Conservation (phyloP, 2,797 vertebrate genomes). For the Anguilla pacifica region DNA sequence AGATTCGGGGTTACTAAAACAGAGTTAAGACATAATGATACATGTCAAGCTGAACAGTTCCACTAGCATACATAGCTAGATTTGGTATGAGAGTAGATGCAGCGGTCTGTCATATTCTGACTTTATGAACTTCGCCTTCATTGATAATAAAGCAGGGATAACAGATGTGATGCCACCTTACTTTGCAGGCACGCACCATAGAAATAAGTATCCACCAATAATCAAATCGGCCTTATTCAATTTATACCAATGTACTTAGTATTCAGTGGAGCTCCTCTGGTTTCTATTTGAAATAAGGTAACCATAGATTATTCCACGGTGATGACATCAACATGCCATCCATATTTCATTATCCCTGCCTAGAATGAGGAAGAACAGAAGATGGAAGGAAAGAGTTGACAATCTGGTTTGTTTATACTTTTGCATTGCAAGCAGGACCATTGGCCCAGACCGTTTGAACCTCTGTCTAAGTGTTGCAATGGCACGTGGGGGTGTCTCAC, state of each 20-base stretch:
- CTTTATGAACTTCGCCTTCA: not conserved
- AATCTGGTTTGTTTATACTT: not conserved
- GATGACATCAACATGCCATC: not conserved
- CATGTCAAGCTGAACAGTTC: not conserved
- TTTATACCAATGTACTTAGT: no score
- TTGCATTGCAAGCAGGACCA: not conserved
- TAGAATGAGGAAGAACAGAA: not conserved
- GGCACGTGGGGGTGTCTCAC: slow-evolving; percentile 37
- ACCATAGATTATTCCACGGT: not conserved
- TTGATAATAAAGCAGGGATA: not conserved
- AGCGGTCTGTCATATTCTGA: not conserved
- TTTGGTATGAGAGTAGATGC: not conserved
- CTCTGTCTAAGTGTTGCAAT: not conserved
- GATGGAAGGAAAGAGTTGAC: not conserved
- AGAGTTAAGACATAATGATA: no score
- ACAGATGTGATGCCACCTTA: not conserved
- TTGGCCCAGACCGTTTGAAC: not conserved
- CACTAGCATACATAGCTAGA: not conserved
- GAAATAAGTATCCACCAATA: not conserved
- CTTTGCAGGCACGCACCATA: not conserved
- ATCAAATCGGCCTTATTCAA: not conserved
- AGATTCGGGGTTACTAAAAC: not conserved
- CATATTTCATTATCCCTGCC: not conserved
- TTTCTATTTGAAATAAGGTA: not conserved
- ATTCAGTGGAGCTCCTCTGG: no score